phyloP scores from a whole-genome alignment of 2,797 vertebrate species.

The Chrysocyon brachyurus region DNA sequence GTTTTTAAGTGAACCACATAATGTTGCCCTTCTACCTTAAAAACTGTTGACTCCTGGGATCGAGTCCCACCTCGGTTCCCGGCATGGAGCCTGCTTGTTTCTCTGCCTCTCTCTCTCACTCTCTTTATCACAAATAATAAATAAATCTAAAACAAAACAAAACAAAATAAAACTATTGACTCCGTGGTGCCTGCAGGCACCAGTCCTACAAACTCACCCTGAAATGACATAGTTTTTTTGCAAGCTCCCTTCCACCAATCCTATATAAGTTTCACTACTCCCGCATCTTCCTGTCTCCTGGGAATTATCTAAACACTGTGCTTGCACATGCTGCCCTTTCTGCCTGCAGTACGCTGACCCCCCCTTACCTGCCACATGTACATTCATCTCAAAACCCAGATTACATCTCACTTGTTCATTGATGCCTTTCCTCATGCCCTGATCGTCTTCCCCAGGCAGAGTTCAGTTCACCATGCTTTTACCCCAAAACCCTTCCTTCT shows the following conservation, averaged over 20 bases:
- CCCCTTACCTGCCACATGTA: neutral
- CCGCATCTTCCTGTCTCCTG: neutral
- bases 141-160: too few species aligned
- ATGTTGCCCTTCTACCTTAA: neutral
- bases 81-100: too few species aligned
- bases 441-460: neutral
- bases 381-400: neutral
- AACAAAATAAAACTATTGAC: neutral
- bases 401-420: neutral
- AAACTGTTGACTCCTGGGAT: neutral
- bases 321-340: neutral
- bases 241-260: neutral
- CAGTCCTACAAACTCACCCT: neutral
- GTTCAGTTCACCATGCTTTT: neutral
- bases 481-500: neutral
- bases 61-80: too few species aligned
- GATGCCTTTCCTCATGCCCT: neutral
- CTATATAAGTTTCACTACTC: too few species aligned
- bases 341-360: neutral
- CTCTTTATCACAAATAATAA: too few species aligned
- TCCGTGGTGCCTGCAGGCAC: neutral
- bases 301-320: neutral
- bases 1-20: neutral
- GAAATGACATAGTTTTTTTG: neutral
- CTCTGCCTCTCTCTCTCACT: too few species aligned